Percentiles rank a stretch among this genome's conserved stretches.
Conservation (phyloP, 1,140 invertebrate species). For the Stegodyphus mimosarum region DNA sequence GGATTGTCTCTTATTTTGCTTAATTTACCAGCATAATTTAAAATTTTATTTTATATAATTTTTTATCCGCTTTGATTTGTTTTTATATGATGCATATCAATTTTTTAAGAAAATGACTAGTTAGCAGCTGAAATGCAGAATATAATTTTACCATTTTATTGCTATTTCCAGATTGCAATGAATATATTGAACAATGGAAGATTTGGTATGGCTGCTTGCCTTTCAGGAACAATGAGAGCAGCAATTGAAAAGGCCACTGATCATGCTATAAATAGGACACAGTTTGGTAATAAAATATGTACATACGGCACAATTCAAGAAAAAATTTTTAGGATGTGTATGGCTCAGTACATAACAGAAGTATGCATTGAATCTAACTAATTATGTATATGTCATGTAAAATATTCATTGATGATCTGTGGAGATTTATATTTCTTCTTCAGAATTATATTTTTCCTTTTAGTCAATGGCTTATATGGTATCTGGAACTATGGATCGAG, state of each 20-base stretch:
- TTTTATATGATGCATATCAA: too few species aligned
- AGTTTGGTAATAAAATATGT: slow-evolving; percentile 91
- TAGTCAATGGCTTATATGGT: slow-evolving; percentile 92
- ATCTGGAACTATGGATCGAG: slow-evolving; percentile 76
- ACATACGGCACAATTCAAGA: slow-evolving; percentile 93
- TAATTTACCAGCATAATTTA: too few species aligned
- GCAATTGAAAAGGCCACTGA: slow-evolving; percentile 91
- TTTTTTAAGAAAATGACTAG: too few species aligned
- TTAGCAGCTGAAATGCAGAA: too few species aligned
- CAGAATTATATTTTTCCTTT: slow-evolving; percentile 43
- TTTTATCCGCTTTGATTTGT: too few species aligned
- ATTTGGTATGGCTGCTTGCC: slow-evolving; percentile 96
- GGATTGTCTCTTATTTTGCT: too few species aligned
- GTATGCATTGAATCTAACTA: slow-evolving; percentile 61
- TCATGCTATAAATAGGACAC: slow-evolving; percentile 86
- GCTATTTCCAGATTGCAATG: slow-evolving; percentile 84
- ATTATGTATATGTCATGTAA: neutral
- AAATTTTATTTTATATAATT: too few species aligned
- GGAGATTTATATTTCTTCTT: neutral
- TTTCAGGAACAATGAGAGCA: slow-evolving; percentile 91
- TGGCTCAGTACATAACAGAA: slow-evolving; percentile 94
- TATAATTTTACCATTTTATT: neutral
- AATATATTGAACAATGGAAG: slow-evolving; percentile 98
- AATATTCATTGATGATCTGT: neutral
- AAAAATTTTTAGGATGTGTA: slow-evolving; percentile 92